Percentiles rank a stretch among this genome's conserved stretches.
Evolutionary conservation across 2,888 invertebrate genomes (phyloP).

Genomic region (Noctua comes): DNA sequence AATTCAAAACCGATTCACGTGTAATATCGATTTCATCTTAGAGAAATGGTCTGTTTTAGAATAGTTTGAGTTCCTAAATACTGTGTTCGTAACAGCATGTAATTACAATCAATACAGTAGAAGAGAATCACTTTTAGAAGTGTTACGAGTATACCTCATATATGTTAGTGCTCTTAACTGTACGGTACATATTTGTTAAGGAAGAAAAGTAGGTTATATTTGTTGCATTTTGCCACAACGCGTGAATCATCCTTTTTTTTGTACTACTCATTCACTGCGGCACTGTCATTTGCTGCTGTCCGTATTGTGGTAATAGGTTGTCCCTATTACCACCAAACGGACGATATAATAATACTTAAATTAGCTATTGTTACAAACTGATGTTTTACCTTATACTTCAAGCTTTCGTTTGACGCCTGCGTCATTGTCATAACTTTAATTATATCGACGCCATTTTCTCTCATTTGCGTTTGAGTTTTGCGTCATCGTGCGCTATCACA

Average conservation of each 20-base stretch:
- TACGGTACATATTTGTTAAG: background rate
- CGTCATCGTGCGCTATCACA: conserved; percentile 14
- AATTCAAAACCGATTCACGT: background rate
- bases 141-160: background rate
- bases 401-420: background rate
- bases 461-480: conserved; percentile 10
- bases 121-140: background rate
- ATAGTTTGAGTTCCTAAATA: background rate
- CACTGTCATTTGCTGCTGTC: conserved; percentile 1
- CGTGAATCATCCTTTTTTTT: background rate
- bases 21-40: background rate
- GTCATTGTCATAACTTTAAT: conserved; percentile 15
- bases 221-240: background rate
- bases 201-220: background rate
- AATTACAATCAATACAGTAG: background rate
- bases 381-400: background rate
- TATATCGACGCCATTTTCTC: background rate
- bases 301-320: too few relatives aligned
- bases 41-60: background rate
- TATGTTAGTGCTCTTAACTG: background rate
- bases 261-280: too few relatives aligned
- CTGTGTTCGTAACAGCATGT: background rate
- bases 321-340: background rate
- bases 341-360: background rate
- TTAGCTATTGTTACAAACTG: background rate